phyloP scores from a whole-genome alignment of 2,888 invertebrate genomes.

The Thymelicus sylvestris region DNA sequence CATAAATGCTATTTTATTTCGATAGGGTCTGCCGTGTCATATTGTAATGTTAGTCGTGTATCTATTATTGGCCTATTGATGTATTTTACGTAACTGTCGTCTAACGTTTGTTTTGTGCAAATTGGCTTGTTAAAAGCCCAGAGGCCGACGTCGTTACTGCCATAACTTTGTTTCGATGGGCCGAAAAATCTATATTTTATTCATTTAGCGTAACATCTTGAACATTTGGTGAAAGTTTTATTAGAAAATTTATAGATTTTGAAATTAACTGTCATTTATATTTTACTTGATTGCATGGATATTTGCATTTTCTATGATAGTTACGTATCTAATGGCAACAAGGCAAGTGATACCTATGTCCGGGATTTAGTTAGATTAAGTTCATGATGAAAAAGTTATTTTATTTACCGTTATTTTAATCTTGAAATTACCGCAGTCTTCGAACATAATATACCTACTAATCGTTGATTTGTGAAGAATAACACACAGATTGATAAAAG shows the following conservation, averaged over 20 bases:
- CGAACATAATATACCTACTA: no score
- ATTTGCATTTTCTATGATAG: no score
- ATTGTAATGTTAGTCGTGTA: neutral
- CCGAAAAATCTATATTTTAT: neutral
- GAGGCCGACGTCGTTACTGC: neutral
- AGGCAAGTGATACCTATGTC: no score
- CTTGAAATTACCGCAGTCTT: no score
- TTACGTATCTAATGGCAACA: no score
- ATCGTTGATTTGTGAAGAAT: no score
- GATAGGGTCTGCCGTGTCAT: neutral
- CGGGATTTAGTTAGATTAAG: no score
- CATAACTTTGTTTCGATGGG: conserved; percentile 6
- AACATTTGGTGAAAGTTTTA: conserved; percentile 8
- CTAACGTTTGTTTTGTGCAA: conserved; percentile 25
- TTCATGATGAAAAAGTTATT: no score
- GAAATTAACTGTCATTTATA: no score
- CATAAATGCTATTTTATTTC: conserved; percentile 7
- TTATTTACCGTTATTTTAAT: no score
- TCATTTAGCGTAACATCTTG: neutral
- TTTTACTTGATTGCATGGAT: no score
- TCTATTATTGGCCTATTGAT: neutral
- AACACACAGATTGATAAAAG: neutral
- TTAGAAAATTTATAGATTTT: neutral
- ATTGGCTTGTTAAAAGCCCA: conserved; percentile 2
- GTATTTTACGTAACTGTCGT: conserved; percentile 7